Base-by-base conservation (phyloP, 2,113 vertebrate genomes). In the Python bivittatus region DNA sequence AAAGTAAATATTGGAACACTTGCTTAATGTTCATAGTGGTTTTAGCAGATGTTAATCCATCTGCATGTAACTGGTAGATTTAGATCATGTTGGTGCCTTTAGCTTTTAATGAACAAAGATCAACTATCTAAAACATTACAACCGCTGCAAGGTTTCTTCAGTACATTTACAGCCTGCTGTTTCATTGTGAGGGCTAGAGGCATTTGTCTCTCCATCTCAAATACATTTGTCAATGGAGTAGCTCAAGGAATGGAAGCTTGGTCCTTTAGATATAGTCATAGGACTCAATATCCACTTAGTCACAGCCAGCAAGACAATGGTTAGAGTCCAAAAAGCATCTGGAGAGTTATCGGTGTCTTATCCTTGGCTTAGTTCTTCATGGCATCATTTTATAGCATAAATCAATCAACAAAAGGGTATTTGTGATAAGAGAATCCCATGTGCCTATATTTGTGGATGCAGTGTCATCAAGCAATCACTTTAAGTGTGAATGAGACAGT, bases 1-100 rank as follows among this genome's bases (percentile, higher is more conserved):
- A 98, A 98, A 97, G 97, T 96, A 97, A 98, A 98, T 98, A 98
- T 98, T 98, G 97, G 97, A 98, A 98, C 97, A 98, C 98, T 98
- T 98, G 98, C 95, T 58, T 96, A 96, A 97, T 98, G 97, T 97
- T 96, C 94, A 94, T 97, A 97, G 98, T 97, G 96, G 96, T 96
- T 98, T 98, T 98, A 98, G 96, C 98, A 98, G 98, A 98, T 98
- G 98, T 98, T 98, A 98, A 98, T 98, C 96, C 96, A 90, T 44
- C 89, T 94, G 94, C 95, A 94, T 96, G 95, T 13, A 4, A 95
- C 97, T 92, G 94, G 94, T 96, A 96, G 95, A 96, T 97, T 97
- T 96, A 96, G 96, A 97, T 96, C 97, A 94, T 96, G 94, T 95
- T 96, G 97, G 96, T 96, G 94, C 95, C 22, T 96, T 96, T 93